Conservation (phyloP, 2,797 vertebrate species). For the Melanotaenia nigrans region DNA sequence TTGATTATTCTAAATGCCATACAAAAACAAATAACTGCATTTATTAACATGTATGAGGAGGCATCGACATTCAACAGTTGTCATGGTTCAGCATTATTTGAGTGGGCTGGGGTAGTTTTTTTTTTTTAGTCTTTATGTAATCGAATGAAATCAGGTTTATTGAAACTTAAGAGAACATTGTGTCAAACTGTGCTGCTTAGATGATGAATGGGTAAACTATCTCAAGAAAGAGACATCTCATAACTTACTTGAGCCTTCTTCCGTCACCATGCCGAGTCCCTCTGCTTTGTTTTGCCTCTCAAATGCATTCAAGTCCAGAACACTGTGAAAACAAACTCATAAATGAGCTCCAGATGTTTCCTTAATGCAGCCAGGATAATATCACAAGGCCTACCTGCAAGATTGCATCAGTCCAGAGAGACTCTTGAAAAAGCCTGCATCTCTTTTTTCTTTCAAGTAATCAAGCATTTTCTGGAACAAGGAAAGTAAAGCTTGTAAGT, state of each 20-base stretch:
- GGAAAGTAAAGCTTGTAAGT: constrained; percentile 1
- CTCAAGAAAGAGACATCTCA: not conserved
- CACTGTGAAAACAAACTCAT: constrained; percentile 73
- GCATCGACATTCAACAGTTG: constrained; percentile 23
- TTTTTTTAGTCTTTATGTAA: constrained; percentile 5
- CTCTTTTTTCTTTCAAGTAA: constrained; percentile 98
- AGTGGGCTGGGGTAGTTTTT: not conserved
- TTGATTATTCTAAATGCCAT: constrained; percentile 32
- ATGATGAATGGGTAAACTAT: not conserved
- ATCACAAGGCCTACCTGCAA: constrained; percentile 90
- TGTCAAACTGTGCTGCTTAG: not conserved
- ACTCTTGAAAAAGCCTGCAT: constrained; percentile 98
- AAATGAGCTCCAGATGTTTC: not conserved
- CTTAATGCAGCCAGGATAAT: not conserved
- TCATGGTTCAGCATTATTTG: constrained; percentile 65
- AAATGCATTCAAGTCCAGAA: constrained; percentile 99
- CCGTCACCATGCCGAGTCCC: constrained; percentile 98
- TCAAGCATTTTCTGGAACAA: constrained; percentile 94
- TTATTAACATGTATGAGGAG: constrained; percentile 13
- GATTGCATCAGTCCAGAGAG: constrained; percentile 98
- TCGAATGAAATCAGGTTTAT: not conserved
- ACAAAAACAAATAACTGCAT: constrained; percentile 20
- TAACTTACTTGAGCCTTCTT: constrained; percentile 98
- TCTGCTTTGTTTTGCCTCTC: constrained; percentile 99
- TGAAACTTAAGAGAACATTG: constrained; percentile 6